Evolutionary conservation across 2,113 vertebrate genomes (phyloP).

Genomic region (Octodon degus): DNA sequence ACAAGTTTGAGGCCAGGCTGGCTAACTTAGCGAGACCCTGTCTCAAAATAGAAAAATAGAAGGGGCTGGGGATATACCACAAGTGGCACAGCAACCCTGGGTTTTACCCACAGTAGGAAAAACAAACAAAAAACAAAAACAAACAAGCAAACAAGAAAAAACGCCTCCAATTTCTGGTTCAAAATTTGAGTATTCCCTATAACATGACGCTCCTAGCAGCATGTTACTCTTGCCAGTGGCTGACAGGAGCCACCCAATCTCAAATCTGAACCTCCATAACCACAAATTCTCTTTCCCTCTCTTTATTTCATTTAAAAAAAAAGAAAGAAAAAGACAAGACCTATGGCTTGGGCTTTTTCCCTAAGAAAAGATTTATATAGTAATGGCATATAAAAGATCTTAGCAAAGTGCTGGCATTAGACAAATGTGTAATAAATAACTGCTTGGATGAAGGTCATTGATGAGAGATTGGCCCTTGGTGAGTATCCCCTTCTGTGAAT

Average conservation of each 20-base stretch:
- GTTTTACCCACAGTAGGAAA: not conserved
- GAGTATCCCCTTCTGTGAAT: not conserved
- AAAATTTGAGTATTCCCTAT: not conserved
- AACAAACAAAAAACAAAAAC: not conserved
- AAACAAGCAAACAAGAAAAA: not conserved
- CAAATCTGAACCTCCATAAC: not conserved
- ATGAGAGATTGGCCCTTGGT: not conserved
- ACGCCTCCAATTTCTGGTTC: not conserved
- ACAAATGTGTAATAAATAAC: not conserved
- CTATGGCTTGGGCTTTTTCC: not conserved
- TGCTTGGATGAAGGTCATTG: not conserved
- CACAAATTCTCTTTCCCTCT: not conserved
- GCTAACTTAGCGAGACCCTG: not conserved
- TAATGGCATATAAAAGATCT: not conserved
- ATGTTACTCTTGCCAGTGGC: not conserved
- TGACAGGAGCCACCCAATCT: not conserved
- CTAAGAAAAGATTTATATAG: not conserved
- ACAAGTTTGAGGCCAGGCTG: not conserved
- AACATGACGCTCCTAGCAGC: too few species aligned
- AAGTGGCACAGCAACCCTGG: too few species aligned
- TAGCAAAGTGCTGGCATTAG: not conserved
- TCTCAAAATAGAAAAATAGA: not conserved
- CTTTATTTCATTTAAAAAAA: not conserved
- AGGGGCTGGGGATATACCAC: not conserved
- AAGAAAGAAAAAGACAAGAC: not conserved